These are phyloP conservation scores for Conops quadrifasciatus DNA, from an alignment of 2,888 invertebrate genomes.

Conservation along the genomic window DNA sequence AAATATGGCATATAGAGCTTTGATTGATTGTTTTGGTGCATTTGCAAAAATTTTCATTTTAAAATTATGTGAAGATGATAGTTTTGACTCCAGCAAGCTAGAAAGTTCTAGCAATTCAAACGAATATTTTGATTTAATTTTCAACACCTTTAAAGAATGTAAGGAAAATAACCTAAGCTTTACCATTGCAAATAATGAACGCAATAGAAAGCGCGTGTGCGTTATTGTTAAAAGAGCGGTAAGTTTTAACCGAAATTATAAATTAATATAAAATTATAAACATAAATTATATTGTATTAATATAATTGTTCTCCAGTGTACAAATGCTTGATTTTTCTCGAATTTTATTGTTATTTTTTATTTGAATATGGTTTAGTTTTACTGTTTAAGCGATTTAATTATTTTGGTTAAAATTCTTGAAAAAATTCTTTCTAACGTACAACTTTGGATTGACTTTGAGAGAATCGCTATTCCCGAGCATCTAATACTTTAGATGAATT, in stretches of 20 bases:
- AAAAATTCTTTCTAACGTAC: too few relatives aligned
- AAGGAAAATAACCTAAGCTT: background rate
- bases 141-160: background rate
- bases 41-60: background rate
- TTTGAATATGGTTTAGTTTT: too few relatives aligned
- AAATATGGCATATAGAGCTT: background rate
- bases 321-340: background rate
- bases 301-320: background rate
- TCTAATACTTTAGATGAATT: too few relatives aligned
- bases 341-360: too few relatives aligned
- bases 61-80: background rate
- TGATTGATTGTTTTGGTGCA: background rate
- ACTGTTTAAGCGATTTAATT: too few relatives aligned
- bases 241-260: background rate
- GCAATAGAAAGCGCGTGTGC: background rate
- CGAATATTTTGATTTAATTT: constrained; percentile 4
- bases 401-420: too few relatives aligned
- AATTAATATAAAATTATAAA: background rate
- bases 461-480: too few relatives aligned
- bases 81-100: background rate
- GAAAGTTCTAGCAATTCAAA: background rate
- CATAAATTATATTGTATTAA: background rate
- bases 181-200: background rate
- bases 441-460: too few relatives aligned
- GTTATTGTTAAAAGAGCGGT: background rate